Conservation (phyloP, 2,888 invertebrate genomes). For the Parnassius mnemosyne region DNA sequence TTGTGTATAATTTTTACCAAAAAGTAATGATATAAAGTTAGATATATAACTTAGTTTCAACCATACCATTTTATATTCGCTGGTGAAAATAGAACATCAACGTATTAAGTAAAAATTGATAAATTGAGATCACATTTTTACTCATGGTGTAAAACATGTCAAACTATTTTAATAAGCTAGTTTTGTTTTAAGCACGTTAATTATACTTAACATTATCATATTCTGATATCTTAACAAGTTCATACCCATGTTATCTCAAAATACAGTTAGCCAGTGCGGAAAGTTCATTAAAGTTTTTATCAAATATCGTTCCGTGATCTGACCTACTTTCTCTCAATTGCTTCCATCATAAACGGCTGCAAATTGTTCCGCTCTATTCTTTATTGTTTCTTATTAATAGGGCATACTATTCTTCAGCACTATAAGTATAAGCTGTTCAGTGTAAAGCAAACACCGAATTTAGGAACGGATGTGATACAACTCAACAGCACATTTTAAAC, state of each 20-base stretch:
- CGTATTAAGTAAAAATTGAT: no score
- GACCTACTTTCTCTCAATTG: slow-evolving; percentile 38
- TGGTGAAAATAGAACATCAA: no score
- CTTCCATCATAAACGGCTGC: slow-evolving; percentile 32
- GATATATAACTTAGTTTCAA: no score
- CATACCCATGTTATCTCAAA: neutral
- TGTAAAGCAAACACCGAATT: slow-evolving; percentile 18
- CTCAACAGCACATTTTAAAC: slow-evolving; percentile 1
- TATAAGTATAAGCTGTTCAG: neutral
- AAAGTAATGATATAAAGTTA: no score
- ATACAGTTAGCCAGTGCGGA: neutral
- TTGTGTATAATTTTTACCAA: no score
- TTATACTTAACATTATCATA: no score
- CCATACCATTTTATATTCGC: no score
- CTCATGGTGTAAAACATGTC: no score
- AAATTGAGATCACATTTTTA: no score
- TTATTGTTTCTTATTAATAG: slow-evolving; percentile 5
- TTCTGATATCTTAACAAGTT: neutral
- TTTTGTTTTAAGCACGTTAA: no score
- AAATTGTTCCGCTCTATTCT: slow-evolving; percentile 16
- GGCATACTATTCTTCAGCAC: slow-evolving; percentile 17
- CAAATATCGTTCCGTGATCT: slow-evolving; percentile 32
- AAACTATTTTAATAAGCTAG: no score
- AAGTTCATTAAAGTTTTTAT: slow-evolving; percentile 7
- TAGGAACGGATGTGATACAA: slow-evolving; percentile 9